Base-by-base conservation (phyloP, 2,888 invertebrate genomes). In the Isoperla grammatica region DNA sequence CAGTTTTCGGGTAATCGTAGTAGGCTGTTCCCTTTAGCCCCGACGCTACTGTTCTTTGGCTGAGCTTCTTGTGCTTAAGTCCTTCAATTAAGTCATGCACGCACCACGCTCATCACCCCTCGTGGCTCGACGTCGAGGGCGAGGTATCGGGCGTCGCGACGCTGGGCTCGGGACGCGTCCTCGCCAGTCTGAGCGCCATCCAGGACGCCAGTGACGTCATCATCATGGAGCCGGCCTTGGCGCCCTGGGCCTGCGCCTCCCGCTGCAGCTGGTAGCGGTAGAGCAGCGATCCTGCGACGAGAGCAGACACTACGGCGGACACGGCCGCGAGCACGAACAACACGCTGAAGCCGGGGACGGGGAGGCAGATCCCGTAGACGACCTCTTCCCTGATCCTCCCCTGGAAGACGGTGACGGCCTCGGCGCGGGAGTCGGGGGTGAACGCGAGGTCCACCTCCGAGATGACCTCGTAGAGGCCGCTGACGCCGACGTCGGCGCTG, bases 391-490 rank as follows among this genome's bases (percentile, higher is more conserved):
- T 81, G 70, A 91, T 92, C 70, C 89, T 81, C 56, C 92, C 91
- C 74, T 91, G 90, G 74, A 91, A 91, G 0, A 92, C 90, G 2
- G 91, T 90, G 1, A 91, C 90, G 0, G 90, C 85, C 73, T 91
- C 91, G 49, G 84, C 83, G 67, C 84, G 81, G 55, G 82, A 79
- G 68, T 91, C 88, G 0, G 93, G 91, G 67, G 90, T 90, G 73
- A 95, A 95, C 39, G 90, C 92, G 42, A 95, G 76, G 73, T 95
- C 95, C 1, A 92, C 91, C 74, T 93, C 91, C 2, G 94, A 93
- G 60, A 95, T 91, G 49, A 95, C 91, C 66, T 93, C 91, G 74
- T 93, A 94, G 19, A 92, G 81, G 0, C 92, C 90, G 65, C 90
- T 90, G 1, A 95, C 93, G 5, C 94, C 93, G 1, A 94, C 90